Base-by-base conservation (phyloP, 23 tunicate species). In the Halocynthia roretzi region DNA sequence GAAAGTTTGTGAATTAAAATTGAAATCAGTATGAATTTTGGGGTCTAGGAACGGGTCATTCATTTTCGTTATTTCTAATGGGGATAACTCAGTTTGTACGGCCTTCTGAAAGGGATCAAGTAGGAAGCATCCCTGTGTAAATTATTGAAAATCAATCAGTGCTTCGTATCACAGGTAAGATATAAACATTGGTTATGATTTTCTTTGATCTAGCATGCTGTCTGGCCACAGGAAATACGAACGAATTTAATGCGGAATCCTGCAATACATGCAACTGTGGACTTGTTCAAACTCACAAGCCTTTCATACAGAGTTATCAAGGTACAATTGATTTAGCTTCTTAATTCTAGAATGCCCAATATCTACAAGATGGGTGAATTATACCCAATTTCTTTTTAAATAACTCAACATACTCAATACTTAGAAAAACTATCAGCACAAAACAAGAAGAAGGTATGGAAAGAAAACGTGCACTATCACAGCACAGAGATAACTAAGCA, bases 241-340 rank as follows among this genome's bases (percentile, higher is more conserved):
- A 19, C 0, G 6, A 53, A 12, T 17, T 4, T 19, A 12, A 54
- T 14, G 78, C 6, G 78, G 78, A 74, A 74, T 74, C 78, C 78
- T 74, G 78, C 63, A 50, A 50, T 71, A 40, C 78, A 74, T 74
- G 78, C 78, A 74, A 31, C n/a, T n/a, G n/a, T n/a, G n/a, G n/a
- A n/a, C n/a, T n/a, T n/a, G n/a, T n/a, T n/a, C n/a, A n/a, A n/a
- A n/a, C n/a, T n/a, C n/a, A n/a, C n/a, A n/a, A 31, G 44, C 44
- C 44, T 31, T 31, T 31, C 44, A 4, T 31, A 31, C 44, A 31
- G 44, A 31, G 2, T 31, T 31, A 4, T 31, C 1, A 31, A 31
- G 44, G 44, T 31, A 1, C 1, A 31, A 31, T 31, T n/a, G n/a
- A n/a, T n/a, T n/a, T 31, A 0, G 4, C 44, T 31, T 31, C 44